These are phyloP conservation scores for Xenopus laevis DNA, from an alignment of 2,113 vertebrate species.

Conservation along the genomic window DNA sequence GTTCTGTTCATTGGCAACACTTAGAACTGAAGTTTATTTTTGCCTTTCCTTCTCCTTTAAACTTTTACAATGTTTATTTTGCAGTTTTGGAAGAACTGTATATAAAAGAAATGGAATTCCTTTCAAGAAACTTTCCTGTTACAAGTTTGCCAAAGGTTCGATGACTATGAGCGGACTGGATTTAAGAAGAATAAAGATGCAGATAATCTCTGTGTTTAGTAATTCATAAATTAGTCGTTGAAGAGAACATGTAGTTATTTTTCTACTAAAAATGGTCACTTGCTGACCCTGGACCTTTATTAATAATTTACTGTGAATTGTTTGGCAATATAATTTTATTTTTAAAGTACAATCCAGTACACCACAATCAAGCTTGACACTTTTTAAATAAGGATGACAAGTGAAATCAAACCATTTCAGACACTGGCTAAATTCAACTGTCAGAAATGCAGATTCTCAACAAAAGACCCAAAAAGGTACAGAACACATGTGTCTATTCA, in stretches of 20 bases:
- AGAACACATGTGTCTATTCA: slow-evolving; percentile 72
- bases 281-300: neutral
- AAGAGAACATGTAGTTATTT: neutral
- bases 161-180: neutral
- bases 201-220: neutral
- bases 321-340: too few species aligned
- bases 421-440: slow-evolving; percentile 68
- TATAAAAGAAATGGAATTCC: neutral
- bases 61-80: too few species aligned
- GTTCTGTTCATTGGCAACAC: too few species aligned
- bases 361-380: neutral
- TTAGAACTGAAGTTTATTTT: too few species aligned
- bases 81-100: too few species aligned
- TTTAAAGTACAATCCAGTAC: neutral
- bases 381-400: slow-evolving; percentile 2
- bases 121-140: neutral
- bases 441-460: slow-evolving; percentile 79
- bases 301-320: neutral
- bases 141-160: too few species aligned
- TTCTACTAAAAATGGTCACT: neutral
- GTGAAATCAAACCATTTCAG: slow-evolving; percentile 46
- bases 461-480: slow-evolving; percentile 71
- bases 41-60: too few species aligned
- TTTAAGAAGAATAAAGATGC: neutral
- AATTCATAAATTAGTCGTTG: neutral